Base-by-base conservation (phyloP, 2,888 invertebrate species). In the Hesperia comma region DNA sequence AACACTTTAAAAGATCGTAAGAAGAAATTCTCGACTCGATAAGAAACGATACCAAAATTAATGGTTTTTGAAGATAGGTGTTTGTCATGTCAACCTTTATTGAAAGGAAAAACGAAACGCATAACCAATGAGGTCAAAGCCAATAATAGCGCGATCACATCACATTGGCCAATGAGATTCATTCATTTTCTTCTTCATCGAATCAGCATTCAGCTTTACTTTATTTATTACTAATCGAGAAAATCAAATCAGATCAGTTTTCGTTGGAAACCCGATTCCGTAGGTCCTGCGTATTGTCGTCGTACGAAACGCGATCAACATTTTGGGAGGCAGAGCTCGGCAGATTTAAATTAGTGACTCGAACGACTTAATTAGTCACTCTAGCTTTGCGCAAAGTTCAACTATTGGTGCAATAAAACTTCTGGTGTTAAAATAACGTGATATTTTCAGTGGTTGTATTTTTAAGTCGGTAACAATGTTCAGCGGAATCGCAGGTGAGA, bases 401-500 rank as follows among this genome's bases (percentile, higher is more conserved):
- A 71, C 19, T 49, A 19, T 74, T 75, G 70, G 69, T 74, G 74
- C 64, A 61, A 58, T 53, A 64, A 51, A 55, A 43, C 14, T 66
- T 53, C 32, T 58, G 68, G 63, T 62, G 68, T 69, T 69, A 60
- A 54, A 69, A 70, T 62, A 55, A 57, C 61, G 70, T 70, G 62
- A 56, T 63, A 63, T 57, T 69, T 63, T 67, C 67, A 56, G 55
- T 69, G 67, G 33, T 60, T 68, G 64, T 51, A 54, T 63, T 67
- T 69, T 70, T 69, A 68, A 62, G 68, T 56, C 69, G 66, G 63
- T 58, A 73, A 90, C 85, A 83, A 92, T 92, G 92, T 92, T 92
- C 81, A 92, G 89, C 79, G 87, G 88, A 82, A 92, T 92, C 79
- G 89, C 92, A 86, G 92, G 92, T 92, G 70, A 83, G 72, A 21